These are phyloP conservation scores for Aphaenogaster ashmeadi DNA, from an alignment of 1,140 invertebrate genomes.

Conservation along the genomic window DNA sequence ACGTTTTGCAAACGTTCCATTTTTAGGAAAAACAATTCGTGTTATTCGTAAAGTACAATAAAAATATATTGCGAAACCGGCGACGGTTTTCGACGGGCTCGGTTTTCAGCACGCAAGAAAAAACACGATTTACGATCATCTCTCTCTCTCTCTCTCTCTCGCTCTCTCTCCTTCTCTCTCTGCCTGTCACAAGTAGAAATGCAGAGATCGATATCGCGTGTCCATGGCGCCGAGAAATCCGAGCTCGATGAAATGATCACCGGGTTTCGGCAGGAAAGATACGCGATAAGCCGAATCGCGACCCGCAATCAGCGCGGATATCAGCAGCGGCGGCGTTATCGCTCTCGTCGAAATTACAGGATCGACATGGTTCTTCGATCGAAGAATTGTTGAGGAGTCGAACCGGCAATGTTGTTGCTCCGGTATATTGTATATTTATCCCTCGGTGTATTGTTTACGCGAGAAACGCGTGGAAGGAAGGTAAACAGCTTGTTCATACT, in stretches of 20 bases:
- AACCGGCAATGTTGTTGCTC: neutral
- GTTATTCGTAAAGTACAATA: no score
- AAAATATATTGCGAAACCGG: no score
- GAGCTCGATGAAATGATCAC: neutral
- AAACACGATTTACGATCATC: neutral
- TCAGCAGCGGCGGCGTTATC: neutral
- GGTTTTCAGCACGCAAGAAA: no score
- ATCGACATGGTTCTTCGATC: neutral
- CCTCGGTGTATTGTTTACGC: neutral
- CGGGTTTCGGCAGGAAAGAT: neutral
- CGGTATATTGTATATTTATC: neutral
- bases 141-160: no score
- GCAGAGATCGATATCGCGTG: neutral
- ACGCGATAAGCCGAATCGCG: neutral
- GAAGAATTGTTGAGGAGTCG: neutral
- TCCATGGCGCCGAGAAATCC: neutral
- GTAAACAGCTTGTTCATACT: neutral
- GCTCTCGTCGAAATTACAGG: neutral
- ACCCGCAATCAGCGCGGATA: neutral
- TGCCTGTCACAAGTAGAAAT: neutral
- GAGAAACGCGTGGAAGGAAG: neutral
- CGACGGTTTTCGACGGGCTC: no score
- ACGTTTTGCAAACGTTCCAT: neutral
- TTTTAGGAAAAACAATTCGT: no score
- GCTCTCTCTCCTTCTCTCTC: no score